phyloP scores from a whole-genome alignment of 1,140 invertebrate species.

The Atopsyche davidsoni region DNA sequence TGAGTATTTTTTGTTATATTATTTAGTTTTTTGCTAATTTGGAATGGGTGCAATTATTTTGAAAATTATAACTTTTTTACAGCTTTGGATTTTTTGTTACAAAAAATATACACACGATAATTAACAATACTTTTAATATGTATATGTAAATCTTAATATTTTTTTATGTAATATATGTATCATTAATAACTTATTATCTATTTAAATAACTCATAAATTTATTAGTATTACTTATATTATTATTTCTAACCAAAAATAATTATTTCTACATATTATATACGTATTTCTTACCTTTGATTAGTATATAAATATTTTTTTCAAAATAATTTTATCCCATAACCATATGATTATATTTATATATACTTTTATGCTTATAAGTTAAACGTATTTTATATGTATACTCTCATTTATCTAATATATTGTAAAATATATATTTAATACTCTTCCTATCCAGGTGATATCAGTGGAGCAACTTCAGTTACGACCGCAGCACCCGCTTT shows the following conservation, averaged over 20 bases:
- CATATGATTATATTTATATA: conserved; percentile 6
- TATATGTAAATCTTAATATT: too few relatives aligned
- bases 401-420: conserved; percentile 17
- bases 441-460: conserved; percentile 27
- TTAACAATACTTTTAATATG: too few relatives aligned
- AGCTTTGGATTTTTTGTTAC: too few relatives aligned
- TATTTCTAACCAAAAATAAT: not conserved
- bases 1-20: too few relatives aligned
- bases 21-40: too few relatives aligned
- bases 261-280: not conserved
- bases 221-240: too few relatives aligned
- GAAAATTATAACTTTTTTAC: too few relatives aligned
- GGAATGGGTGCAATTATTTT: too few relatives aligned
- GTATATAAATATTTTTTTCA: conserved; percentile 6
- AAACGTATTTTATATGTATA: conserved; percentile 12
- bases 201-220: too few relatives aligned
- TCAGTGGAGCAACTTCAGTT: conserved; percentile 21
- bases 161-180: too few relatives aligned
- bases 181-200: too few relatives aligned
- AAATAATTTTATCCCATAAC: not conserved
- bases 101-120: too few relatives aligned
- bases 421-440: conserved; percentile 20
- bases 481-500: conserved; percentile 15
- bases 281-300: conserved; percentile 4
- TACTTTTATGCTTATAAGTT: conserved; percentile 11